Evolutionary conservation across 1,140 invertebrate species (phyloP), one percentile per base, ranked within the genome.

Genomic region (Cyclargus thomasi): DNA sequence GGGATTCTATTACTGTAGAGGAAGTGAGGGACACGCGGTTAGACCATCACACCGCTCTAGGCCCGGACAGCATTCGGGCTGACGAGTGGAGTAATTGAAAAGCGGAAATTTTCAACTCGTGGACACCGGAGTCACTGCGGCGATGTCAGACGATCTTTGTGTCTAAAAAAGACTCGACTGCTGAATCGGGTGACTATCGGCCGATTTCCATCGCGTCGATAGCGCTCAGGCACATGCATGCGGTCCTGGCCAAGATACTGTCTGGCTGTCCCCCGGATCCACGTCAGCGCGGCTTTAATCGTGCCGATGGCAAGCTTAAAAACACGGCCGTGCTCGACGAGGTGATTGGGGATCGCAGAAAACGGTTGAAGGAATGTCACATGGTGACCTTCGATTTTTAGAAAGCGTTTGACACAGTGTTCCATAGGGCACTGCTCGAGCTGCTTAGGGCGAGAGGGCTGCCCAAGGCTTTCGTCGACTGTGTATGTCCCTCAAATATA

Each of bases 131-230:
- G 22, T 39, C 53, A 11, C 57, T 78, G 64, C 65, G 68, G 35
- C 74, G 73, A 65, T 74, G 77, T 64, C 65, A 72, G 2, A 76
- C 74, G 2, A 63, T 78, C 62, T 78, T 78, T 21, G 70, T 78
- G 62, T 73, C 71, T 1, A 88, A 85, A 62, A 77, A 67, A n/a
- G 74, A 66, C 1, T 59, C 35, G 0, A 71, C 73, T 10, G 64
- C 16, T 10, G 35, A 36, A 0, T 76, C 80, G 2, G 68, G 65
- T 1, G 85, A 82, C 8, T 90, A 81, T 57, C 66, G 88, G 21
- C 87, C 89, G 10, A 90, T 91, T 0, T 83, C 84, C 17, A 79
- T 91, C 11, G 75, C 81, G 29, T 90, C 83, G 0, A 71, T 86
- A 2, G 53, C 85, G 0, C 70, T 81, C 5, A 64, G 85, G 23